A percentile compares a stretch with the other conserved stretches of the same genome.
Evolutionary conservation across 2,888 invertebrate species (phyloP).

Genomic region (Drosophila greeni): DNA sequence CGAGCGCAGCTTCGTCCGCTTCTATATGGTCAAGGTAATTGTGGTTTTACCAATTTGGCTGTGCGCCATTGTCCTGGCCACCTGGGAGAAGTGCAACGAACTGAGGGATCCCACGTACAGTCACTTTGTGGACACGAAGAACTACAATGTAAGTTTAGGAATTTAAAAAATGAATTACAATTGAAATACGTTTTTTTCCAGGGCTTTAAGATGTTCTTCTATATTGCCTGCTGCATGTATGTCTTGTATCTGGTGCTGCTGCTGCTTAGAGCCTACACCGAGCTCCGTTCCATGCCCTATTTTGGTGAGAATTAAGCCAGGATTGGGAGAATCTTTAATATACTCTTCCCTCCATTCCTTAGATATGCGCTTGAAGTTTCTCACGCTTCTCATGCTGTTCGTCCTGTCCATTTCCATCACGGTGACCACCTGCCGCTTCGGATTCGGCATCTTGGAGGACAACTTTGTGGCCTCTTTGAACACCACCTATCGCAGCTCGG

Average conservation of each 20-base stretch:
- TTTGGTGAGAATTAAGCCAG: slow-evolving; percentile 86
- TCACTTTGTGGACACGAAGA: slow-evolving; percentile 89
- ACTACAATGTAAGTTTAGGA: slow-evolving; percentile 85
- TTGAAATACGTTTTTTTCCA: slow-evolving; percentile 76
- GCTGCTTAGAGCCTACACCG: slow-evolving; percentile 93
- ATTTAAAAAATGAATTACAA: not conserved
- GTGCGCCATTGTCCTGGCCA: slow-evolving; percentile 89
- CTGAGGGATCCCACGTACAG: slow-evolving; percentile 95
- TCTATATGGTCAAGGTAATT: slow-evolving; percentile 93
- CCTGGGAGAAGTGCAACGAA: slow-evolving; percentile 94
- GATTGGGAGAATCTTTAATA: no score
- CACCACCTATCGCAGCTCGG: slow-evolving; percentile 93
- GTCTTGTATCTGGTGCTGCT: slow-evolving; percentile 90
- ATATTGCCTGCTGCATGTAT: slow-evolving; percentile 90
- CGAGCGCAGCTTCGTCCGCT: slow-evolving; percentile 89
- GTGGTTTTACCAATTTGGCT: slow-evolving; percentile 93
- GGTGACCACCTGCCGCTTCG: slow-evolving; percentile 90
- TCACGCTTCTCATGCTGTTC: slow-evolving; percentile 90
- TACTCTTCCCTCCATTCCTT: not conserved
- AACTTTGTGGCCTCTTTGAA: slow-evolving; percentile 94
- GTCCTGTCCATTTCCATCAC: slow-evolving; percentile 87
- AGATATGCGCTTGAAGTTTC: slow-evolving; percentile 95
- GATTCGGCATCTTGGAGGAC: slow-evolving; percentile 93
- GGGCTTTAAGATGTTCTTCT: slow-evolving; percentile 95
- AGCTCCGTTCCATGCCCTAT: slow-evolving; percentile 97